Evolutionary conservation across 2,797 vertebrate species (phyloP).

Genomic region (Sebastes elongatus): DNA sequence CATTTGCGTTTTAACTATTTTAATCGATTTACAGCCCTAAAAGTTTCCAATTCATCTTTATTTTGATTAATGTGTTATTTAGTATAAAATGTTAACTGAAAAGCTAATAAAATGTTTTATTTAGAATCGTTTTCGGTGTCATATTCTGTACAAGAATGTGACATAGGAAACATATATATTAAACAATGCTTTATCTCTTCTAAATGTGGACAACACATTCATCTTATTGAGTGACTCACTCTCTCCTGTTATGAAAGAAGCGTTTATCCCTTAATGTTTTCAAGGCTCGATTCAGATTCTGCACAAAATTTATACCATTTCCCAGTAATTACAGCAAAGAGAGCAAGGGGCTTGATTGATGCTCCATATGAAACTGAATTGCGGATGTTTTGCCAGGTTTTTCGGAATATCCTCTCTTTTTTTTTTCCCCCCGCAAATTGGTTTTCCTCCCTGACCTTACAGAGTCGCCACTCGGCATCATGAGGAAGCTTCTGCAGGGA

Average conservation of each 20-base stretch:
- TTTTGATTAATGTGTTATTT: not conserved
- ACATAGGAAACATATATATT: not conserved
- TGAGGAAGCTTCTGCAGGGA: slow-evolving; percentile 88
- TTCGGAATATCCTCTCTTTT: slow-evolving; percentile 50
- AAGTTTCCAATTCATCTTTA: not conserved
- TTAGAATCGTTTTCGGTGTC: not conserved
- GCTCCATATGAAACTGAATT: slow-evolving; percentile 80
- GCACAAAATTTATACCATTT: slow-evolving; percentile 70
- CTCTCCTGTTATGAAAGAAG: slow-evolving; percentile 41
- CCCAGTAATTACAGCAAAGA: slow-evolving; percentile 85
- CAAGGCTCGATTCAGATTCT: slow-evolving; percentile 53
- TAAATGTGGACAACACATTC: slow-evolving; percentile 27
- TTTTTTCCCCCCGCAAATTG: slow-evolving; percentile 72
- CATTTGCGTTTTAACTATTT: too few species aligned
- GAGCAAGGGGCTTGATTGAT: slow-evolving; percentile 85
- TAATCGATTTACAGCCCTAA: too few species aligned
- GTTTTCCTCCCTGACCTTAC: slow-evolving; percentile 87
- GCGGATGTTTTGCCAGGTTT: slow-evolving; percentile 76
- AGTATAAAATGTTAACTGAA: not conserved
- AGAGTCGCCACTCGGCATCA: slow-evolving; percentile 81
- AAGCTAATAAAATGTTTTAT: not conserved
- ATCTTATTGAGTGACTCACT: slow-evolving; percentile 57
- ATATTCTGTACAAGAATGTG: not conserved
- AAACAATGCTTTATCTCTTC: slow-evolving; percentile 4
- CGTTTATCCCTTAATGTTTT: slow-evolving; percentile 41